Percentiles rank a stretch among this genome's conserved stretches.
Conservation (phyloP, 2,113 vertebrate species). For the Chamaetylas fuelleborni region DNA sequence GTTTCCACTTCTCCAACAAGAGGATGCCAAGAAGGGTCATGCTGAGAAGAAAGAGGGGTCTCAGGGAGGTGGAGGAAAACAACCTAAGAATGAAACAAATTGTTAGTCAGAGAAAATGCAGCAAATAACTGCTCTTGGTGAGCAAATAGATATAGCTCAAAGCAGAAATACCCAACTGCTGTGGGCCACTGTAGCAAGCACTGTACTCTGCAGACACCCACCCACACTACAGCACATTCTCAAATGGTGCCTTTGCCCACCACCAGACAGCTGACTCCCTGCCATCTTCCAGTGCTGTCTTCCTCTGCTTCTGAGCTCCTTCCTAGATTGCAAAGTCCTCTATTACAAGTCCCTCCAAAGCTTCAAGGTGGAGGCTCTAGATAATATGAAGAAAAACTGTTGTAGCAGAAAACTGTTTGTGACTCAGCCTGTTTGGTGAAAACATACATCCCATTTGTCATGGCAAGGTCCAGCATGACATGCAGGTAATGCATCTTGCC, state of each 20-base stretch:
- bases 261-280: background rate
- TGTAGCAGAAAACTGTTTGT: background rate
- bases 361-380: background rate
- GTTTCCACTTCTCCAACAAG: constrained; percentile 91
- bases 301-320: background rate
- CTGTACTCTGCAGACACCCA: background rate
- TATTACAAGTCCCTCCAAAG: too few relatives aligned
- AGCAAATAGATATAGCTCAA: background rate
- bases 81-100: constrained; percentile 76
- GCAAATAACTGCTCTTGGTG: background rate
- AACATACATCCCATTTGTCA: background rate
- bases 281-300: background rate
- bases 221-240: background rate
- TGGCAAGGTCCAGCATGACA: background rate
- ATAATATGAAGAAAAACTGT: background rate
- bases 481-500: background rate
- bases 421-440: background rate
- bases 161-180: background rate
- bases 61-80: constrained; percentile 88
- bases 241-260: background rate
- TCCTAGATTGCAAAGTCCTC: background rate
- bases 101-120: background rate
- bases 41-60: constrained; percentile 89
- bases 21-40: constrained; percentile 86
- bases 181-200: background rate